Base-by-base conservation (phyloP, 1,140 invertebrate genomes). In the Aphidius gifuensis region DNA sequence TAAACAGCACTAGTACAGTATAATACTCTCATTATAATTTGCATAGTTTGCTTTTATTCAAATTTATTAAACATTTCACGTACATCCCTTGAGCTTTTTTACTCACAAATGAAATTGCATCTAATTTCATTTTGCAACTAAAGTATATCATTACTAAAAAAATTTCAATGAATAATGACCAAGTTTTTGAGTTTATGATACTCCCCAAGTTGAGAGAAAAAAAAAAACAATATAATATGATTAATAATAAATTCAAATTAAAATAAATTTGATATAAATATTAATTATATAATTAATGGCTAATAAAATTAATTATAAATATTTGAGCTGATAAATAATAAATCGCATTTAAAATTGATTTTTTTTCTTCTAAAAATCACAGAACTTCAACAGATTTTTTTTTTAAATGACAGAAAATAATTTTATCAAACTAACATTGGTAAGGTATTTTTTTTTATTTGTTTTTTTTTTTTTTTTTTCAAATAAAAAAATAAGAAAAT, bases 271-370 rank as follows among this genome's bases (percentile, higher is more conserved):
- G 2, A 32, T 32, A 32, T 32, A 32, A 32, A 32, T 32, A 32
- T 32, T 32, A 32, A 32, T 32, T 32, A 32, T 32, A 16, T 16
- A 16, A 16, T 16, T 16, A 16, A 16, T 32, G 23, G 2, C 23
- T 32, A 32, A 32, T 32, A 32, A 32, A 16, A 16, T 16, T 16
- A 16, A 16, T 16, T 16, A 16, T 16, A 16, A 16, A 16, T 16
- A 16, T 0, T 16, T 16, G 16, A 16, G 60, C 53, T 56, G 61
- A 47, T 46, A 46, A n/a, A 48, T 21, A 64, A 60, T 21, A 48
- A 23, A 51, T 9, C 45, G 23, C 38, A 40, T 60, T 64, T 63
- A 65, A 64, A 62, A 67, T 60, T 60, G 64, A 67, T 16, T 16
- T 16, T 16, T 16, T 16, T 16, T 16, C 16, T 16, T 16, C 16